Conservation (phyloP, 2,113 vertebrate species). For the Hyperopisus bebe region DNA sequence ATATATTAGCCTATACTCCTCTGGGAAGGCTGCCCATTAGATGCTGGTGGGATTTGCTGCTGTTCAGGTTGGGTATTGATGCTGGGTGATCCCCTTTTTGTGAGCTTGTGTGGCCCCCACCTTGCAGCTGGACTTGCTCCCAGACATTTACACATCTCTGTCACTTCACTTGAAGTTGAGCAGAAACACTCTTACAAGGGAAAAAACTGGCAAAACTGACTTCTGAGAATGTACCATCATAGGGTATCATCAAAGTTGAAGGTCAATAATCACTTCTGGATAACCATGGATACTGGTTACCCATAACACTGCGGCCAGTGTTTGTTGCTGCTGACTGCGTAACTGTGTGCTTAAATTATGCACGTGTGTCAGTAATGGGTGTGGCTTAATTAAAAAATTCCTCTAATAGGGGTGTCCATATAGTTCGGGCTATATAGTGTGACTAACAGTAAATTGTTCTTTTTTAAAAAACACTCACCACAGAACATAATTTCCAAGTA, state of each 20-base stretch:
- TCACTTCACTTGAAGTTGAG: neutral
- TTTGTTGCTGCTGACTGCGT: neutral
- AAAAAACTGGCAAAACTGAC: neutral
- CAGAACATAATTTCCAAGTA: constrained; percentile 61
- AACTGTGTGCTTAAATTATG: neutral
- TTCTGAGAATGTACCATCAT: too few species aligned
- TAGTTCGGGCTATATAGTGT: neutral
- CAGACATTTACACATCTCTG: neutral
- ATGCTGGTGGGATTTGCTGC: neutral
- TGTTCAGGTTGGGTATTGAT: neutral
- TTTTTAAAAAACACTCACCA: constrained; percentile 59
- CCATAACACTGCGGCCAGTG: neutral
- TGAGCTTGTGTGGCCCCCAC: neutral
- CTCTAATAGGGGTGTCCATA: neutral
- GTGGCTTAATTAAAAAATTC: neutral
- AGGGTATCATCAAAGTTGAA: too few species aligned
- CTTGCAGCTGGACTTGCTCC: neutral
- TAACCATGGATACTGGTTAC: neutral
- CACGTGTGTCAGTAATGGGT: neutral
- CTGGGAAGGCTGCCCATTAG: neutral
- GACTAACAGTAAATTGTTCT: neutral
- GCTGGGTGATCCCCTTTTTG: neutral
- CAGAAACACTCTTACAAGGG: neutral
- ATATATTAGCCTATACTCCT: neutral
- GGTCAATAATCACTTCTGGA: neutral